phyloP scores from a whole-genome alignment of 2,797 vertebrate species.

The Girardinus metallicus region DNA sequence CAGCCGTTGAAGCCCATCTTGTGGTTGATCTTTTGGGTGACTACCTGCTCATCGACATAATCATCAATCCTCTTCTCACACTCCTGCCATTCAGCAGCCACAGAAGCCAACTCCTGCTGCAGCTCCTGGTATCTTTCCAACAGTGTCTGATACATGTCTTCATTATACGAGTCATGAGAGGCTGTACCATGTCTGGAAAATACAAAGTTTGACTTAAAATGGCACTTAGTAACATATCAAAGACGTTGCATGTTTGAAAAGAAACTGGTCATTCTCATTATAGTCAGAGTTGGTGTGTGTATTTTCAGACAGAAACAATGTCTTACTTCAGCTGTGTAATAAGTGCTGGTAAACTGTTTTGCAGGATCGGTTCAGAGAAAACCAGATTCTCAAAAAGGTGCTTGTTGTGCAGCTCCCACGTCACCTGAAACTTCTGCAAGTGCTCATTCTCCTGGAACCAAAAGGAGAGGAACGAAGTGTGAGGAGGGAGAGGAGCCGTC shows the following conservation, averaged over 20 bases:
- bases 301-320: slow-evolving; percentile 1
- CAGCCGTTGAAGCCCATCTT: neutral
- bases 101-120: slow-evolving; percentile 91
- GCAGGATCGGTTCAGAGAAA: slow-evolving; percentile 94
- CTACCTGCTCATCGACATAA: slow-evolving; percentile 97
- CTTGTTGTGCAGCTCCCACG: slow-evolving; percentile 98
- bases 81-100: slow-evolving; percentile 93
- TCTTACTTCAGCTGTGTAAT: slow-evolving; percentile 93
- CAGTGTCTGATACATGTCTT: slow-evolving; percentile 91
- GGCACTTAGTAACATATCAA: neutral
- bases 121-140: slow-evolving; percentile 91
- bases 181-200: slow-evolving; percentile 87
- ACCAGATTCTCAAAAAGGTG: slow-evolving; percentile 98
- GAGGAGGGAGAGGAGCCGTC: neutral
- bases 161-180: slow-evolving; percentile 90
- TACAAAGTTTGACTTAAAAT: neutral
- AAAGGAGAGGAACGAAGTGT: neutral
- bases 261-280: neutral
- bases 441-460: slow-evolving; percentile 91
- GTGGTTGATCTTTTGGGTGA: neutral
- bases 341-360: slow-evolving; percentile 92
- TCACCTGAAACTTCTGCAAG: slow-evolving; percentile 98
- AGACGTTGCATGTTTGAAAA: neutral
- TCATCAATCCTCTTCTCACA: slow-evolving; percentile 98
- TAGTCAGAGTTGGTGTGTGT: neutral